Base-by-base conservation (phyloP, 2,888 invertebrate genomes). In the Cinara cedri region DNA sequence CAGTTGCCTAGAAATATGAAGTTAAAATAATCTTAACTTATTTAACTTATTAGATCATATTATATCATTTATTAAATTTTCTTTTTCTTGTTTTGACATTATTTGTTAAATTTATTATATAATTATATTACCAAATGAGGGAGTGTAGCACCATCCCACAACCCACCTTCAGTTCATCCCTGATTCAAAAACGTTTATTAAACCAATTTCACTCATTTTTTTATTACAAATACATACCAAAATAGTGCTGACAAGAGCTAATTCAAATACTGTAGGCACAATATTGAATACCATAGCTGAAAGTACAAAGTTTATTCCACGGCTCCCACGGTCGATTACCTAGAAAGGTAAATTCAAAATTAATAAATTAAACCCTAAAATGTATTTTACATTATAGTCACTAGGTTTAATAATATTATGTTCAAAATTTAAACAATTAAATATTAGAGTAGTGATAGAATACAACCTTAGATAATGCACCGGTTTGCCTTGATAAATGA, bases 241-340 rank as follows among this genome's bases (percentile, higher is more conserved):
- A 83, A 99, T 94, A 34, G 91, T 89, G 68, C 95, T 94, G 3
- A 99, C 98, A 51, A 99, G 87, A 0, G 90, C 88, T 76, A 99
- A 88, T 87, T 99, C 99, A 85, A 99, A 95, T 66, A 96, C 88
- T 0, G 98, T 99, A 0, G 99, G 99, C 54, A 97, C 94, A 65
- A 99, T 88, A 87, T 99, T 99, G 87, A 99, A 99, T 54, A 99
- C 94, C 91, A 99, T 93, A 1, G 98, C 97, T 8, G 94, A 91
- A 19, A 99, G 88, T 14, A 98, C 96, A 87, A 98, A 98, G 88
- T 98, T 98, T 75, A 99, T 98, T 49, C 98, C 99, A 76, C 99
- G 91, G 65, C 93, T 96, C 9, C 95, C 96, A 74, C 95, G 89
- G 86, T 95, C 95, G 83, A 95, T 95, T 3, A 94, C 94, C 92